Evolutionary conservation across 2,888 invertebrate species (phyloP), one percentile per base, ranked within the genome.

Genomic region (Harmothoe impar): DNA sequence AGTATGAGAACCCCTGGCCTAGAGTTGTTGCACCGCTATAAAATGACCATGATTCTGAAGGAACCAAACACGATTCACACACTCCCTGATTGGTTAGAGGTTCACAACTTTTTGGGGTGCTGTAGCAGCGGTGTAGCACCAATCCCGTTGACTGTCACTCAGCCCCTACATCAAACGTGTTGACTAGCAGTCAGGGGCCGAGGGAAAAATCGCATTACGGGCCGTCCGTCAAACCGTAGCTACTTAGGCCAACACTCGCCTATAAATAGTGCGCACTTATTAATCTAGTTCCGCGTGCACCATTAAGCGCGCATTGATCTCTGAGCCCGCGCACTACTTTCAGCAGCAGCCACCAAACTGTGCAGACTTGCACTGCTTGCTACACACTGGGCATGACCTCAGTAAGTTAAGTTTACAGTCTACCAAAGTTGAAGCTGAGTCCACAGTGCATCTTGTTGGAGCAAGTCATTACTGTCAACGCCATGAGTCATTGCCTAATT

Each of bases 191-290:
- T 43, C 43, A 43, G 43, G 72, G 72, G 72, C 25, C 5, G 25
- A 29, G 72, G 72, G 25, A 72, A 29, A 29, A 72, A 72, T 72
- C 72, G 29, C 31, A 72, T 72, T 72, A 72, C 72, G 5, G 72
- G 15, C 29, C 72, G 72, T 72, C 72, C 72, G 25, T 72, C 72
- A 72, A 25, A 72, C 72, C 72, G 72, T 23, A 72, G 20, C 31
- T 15, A 15, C 72, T 29, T 29, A 72, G n/a, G 29, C 72, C 72
- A 25, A 72, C 29, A 25, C 72, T 29, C 25, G 3, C 72, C 72
- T 72, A 72, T 72, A 72, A 72, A 72, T 72, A 72, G 29, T 29
- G 31, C 72, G 72, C 31, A 72, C 72, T 72, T 72, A 72, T 72
- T 72, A 72, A 72, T 72, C 72, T 62, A 62, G 62, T 62, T 62